Conservation (phyloP, 2,797 vertebrate genomes). For the Acanthurus tractus region DNA sequence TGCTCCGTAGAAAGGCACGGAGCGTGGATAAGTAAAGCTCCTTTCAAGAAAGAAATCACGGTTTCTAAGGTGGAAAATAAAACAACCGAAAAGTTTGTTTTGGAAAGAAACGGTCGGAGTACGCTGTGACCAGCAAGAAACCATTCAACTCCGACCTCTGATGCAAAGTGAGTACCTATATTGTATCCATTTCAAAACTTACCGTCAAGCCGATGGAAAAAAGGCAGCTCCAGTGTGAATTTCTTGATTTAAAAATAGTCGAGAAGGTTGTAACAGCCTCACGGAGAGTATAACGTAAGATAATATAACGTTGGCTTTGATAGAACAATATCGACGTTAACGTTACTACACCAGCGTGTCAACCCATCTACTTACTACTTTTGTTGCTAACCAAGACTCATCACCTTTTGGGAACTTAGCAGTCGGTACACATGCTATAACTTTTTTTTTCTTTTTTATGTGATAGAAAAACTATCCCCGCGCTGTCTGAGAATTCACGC, state of each 20-base stretch:
- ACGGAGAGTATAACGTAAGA: too few relatives aligned
- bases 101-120: conserved; percentile 32
- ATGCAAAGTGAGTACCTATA: conserved; percentile 70
- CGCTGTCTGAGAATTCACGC: background rate
- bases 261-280: background rate
- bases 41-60: background rate
- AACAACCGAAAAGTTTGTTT: conserved; percentile 18
- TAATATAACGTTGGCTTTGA: too few relatives aligned
- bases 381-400: background rate
- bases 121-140: conserved; percentile 14
- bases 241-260: background rate
- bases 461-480: background rate
- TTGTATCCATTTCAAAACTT: conserved; percentile 6
- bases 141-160: conserved; percentile 50
- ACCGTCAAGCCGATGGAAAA: conserved; percentile 2
- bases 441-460: background rate
- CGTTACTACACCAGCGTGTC: too few relatives aligned
- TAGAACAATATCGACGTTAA: too few relatives aligned
- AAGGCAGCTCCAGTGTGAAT: background rate
- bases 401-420: background rate
- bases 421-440: background rate
- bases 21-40: conserved; percentile 43
- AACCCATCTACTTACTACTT: background rate
- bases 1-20: conserved; percentile 6
- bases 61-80: conserved; percentile 4